Conservation (phyloP, 2,888 invertebrate species). For the Protonemura montana region DNA sequence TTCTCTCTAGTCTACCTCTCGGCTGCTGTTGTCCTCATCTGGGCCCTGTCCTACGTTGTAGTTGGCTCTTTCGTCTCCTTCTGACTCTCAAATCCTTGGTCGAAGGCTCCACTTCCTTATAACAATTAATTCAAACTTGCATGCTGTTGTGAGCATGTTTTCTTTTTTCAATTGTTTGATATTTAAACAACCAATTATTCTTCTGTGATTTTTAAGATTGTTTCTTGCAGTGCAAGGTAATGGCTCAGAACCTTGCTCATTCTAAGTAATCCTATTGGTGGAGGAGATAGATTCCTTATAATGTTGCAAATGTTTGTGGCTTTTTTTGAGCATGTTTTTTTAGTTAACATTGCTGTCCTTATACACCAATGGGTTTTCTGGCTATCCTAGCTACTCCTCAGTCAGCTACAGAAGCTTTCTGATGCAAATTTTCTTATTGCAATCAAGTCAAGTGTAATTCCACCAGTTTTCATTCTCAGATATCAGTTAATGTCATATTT, state of each 20-base stretch:
- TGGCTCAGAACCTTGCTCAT: background rate
- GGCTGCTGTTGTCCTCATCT: conserved; percentile 45
- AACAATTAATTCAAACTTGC: background rate
- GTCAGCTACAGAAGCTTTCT: no score
- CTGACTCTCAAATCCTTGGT: conserved; percentile 14
- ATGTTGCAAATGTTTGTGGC: background rate
- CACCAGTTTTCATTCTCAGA: no score
- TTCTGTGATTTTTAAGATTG: background rate
- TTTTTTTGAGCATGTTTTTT: background rate
- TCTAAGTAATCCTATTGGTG: background rate
- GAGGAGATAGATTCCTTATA: background rate
- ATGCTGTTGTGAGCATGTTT: conserved; percentile 1
- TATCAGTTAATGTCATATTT: no score
- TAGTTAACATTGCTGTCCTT: no score
- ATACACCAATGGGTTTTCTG: no score
- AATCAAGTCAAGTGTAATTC: no score
- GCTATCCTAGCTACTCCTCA: no score
- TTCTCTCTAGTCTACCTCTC: conserved; percentile 44
- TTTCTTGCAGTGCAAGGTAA: background rate
- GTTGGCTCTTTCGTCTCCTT: conserved; percentile 45
- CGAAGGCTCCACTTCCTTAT: background rate
- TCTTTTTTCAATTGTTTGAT: background rate
- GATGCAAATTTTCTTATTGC: no score
- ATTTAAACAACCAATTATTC: background rate
- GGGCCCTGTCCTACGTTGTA: conserved; percentile 50